Base-by-base conservation (phyloP, 2,888 invertebrate genomes). In the Drosophila mayaguana region DNA sequence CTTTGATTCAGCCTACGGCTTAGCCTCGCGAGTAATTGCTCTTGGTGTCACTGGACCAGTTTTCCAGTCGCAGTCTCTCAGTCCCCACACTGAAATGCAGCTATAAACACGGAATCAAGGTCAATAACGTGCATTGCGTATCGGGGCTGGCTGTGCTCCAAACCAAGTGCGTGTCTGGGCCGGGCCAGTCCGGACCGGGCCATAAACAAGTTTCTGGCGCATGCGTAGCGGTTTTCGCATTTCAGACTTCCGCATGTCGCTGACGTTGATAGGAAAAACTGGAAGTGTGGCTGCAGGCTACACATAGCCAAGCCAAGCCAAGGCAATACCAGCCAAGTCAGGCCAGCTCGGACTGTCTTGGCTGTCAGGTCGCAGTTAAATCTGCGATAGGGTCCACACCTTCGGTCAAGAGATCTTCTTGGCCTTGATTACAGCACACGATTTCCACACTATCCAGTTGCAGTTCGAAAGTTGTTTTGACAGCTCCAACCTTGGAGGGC, bases 11-110 rank as follows among this genome's bases (percentile, higher is more conserved):
- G 20, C 43, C 9, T 57, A 43, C 53, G 63, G 51, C 69, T 55
- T 69, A 73, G 69, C 54, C 69, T 51, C 50, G 45, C 56, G 38
- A 25, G 62, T 66, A 81, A 75, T 71, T 71, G 81, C 66, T 78
- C 73, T 80, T 63, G 72, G 81, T 87, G 88, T 75, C 78, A 85
- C 86, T 81, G 80, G 81, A 88, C 86, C 87, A 89, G 89, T 88
- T 85, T 85, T 79, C 32, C 63, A 67, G 54, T 59, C 12, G 3
- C 6, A 6, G 32, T 12, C 40, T 40, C 54, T n/a, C 54, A 6
- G 40, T 40, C 40, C 70, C 51, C 69, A 40, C 63, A 25, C 59
- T 42, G 57, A 36, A 18, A n/a, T 40, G 36, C 62, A 45, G 43
- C 38, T 42, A 43, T 36, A 51, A 40, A 48, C 50, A 48, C 57